Percentiles rank a stretch among this genome's conserved stretches.
Evolutionary conservation across 2,888 invertebrate species (phyloP).

Genomic region (Cataglyphis altisquamis): DNA sequence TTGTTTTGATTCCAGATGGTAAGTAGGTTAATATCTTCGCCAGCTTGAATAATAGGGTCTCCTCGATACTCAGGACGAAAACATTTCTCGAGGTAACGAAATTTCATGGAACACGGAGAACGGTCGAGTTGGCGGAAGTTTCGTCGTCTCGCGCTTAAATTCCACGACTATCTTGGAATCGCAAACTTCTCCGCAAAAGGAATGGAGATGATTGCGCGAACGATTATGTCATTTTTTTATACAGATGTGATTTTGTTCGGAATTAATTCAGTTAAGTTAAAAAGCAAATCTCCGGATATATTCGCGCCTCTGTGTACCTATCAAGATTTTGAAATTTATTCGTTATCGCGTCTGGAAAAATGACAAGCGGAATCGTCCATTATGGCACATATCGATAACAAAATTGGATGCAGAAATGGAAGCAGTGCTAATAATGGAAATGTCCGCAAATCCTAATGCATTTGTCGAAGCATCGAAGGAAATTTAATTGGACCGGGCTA

Average conservation of each 20-base stretch:
- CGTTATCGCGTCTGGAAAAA: neutral
- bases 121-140: constrained; percentile 44
- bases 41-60: constrained; percentile 35
- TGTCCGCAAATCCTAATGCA: constrained; percentile 10
- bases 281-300: neutral
- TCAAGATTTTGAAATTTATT: constrained; percentile 10
- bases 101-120: constrained; percentile 8
- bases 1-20: constrained; percentile 40
- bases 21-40: constrained; percentile 35
- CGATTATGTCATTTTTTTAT: constrained; percentile 5
- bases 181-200: constrained; percentile 18
- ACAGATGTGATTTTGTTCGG: neutral
- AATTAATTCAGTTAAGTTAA: constrained; percentile 12
- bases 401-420: constrained; percentile 16
- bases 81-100: constrained; percentile 53
- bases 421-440: constrained; percentile 12
- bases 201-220: constrained; percentile 19
- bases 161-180: constrained; percentile 59
- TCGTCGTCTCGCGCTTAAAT: constrained; percentile 62
- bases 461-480: constrained; percentile 22
- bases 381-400: neutral
- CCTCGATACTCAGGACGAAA: constrained; percentile 37
- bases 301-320: neutral
- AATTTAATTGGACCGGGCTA: constrained; percentile 25
- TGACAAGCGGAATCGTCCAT: neutral